Percentiles rank a stretch among this genome's conserved stretches.
Evolutionary conservation across 2,113 vertebrate genomes (phyloP).

Genomic region (Pitta sordida): DNA sequence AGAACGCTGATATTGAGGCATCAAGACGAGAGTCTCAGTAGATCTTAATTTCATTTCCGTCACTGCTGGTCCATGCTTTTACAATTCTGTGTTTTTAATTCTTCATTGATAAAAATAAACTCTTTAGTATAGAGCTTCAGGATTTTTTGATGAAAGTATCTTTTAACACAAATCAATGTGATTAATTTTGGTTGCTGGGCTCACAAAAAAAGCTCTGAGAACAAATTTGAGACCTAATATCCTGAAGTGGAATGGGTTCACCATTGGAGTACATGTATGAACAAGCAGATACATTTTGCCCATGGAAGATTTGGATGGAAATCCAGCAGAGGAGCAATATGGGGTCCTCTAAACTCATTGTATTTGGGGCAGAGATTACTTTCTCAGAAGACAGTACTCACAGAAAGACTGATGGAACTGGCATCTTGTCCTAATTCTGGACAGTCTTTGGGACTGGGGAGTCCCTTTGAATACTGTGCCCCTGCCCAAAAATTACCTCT

Average conservation of each 20-base stretch:
- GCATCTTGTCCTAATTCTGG: not conserved
- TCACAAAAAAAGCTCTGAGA: not conserved
- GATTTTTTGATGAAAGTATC: not conserved
- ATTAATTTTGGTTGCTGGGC: not conserved
- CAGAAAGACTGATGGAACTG: not conserved
- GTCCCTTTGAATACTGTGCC: not conserved
- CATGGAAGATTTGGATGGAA: not conserved
- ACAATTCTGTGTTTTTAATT: not conserved
- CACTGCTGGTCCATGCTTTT: not conserved
- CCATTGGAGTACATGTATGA: not conserved
- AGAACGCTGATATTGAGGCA: not conserved
- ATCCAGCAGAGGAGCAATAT: not conserved
- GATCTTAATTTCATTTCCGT: not conserved
- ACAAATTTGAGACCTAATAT: not conserved
- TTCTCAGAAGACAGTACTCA: not conserved
- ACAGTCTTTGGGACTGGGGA: not conserved
- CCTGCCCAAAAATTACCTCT: not conserved
- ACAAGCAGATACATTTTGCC: not conserved
- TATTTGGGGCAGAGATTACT: not conserved
- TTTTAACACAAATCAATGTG: not conserved
- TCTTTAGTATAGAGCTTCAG: not conserved
- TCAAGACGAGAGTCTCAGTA: not conserved
- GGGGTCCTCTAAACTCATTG: not conserved
- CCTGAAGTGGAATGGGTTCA: not conserved
- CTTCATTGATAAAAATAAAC: not conserved